phyloP scores from a whole-genome alignment of 2,113 vertebrate species.

The Coregonus clupeaformis region DNA sequence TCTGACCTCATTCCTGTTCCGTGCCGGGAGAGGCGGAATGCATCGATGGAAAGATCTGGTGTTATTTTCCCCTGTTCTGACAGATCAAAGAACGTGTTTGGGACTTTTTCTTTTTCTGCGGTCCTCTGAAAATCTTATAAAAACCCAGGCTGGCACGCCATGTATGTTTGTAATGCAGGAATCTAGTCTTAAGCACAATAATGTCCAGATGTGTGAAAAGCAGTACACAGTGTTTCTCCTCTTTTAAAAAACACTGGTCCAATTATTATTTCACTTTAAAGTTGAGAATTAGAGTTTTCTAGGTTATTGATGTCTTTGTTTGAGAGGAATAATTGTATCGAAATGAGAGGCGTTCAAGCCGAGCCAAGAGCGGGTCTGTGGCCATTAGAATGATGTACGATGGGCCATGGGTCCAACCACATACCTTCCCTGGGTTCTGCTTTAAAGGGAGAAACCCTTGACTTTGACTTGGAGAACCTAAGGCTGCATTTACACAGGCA shows the following conservation, averaged over 20 bases:
- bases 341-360: background rate
- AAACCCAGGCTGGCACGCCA: slow-evolving; percentile 35
- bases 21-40: slow-evolving; percentile 48
- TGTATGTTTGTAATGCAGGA: slow-evolving; percentile 33
- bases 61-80: slow-evolving; percentile 53
- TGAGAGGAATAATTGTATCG: background rate
- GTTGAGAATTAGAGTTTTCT: slow-evolving; percentile 11
- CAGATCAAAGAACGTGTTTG: slow-evolving; percentile 67
- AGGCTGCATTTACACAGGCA: too few relatives aligned
- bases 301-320: slow-evolving; percentile 1
- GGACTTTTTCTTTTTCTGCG: slow-evolving; percentile 31
- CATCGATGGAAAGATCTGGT: slow-evolving; percentile 53
- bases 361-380: background rate
- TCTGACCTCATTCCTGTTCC: slow-evolving; percentile 51
- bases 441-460: background rate
- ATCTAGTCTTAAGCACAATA: slow-evolving; percentile 34
- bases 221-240: slow-evolving; percentile 8
- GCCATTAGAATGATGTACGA: background rate
- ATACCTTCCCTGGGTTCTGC: background rate
- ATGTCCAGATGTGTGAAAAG: slow-evolving; percentile 42
- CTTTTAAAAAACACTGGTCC: slow-evolving; percentile 9
- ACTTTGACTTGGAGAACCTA: background rate
- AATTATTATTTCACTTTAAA: slow-evolving; percentile 33
- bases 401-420: background rate
- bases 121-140: slow-evolving; percentile 28